Evolutionary conservation across 2,113 vertebrate species (phyloP).

Genomic region (Epinephelus lanceolatus): DNA sequence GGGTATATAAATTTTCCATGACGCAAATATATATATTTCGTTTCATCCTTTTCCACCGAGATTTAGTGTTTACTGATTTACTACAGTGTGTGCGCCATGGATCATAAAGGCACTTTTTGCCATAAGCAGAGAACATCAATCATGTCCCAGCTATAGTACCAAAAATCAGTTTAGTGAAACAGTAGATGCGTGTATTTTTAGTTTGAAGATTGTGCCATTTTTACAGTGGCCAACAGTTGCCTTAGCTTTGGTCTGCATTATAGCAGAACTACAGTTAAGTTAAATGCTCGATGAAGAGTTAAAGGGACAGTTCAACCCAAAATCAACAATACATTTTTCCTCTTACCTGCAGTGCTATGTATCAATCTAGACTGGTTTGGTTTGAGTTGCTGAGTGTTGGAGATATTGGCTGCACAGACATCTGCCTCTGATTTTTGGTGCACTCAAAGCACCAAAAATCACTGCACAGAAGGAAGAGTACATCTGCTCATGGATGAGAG

Average conservation of each 20-base stretch:
- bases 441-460: too few species aligned
- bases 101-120: neutral
- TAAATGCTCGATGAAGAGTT: neutral
- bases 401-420: too few species aligned
- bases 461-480: too few species aligned
- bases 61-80: conserved; percentile 12
- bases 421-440: too few species aligned
- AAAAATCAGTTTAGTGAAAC: neutral
- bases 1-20: neutral
- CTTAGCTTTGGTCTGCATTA: neutral
- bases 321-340: too few species aligned
- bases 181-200: neutral
- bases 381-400: too few species aligned
- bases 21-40: neutral
- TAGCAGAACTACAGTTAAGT: neutral
- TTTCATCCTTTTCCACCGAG: neutral
- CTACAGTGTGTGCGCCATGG: neutral
- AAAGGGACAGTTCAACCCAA: too few species aligned
- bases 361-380: too few species aligned
- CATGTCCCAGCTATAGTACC: neutral
- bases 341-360: too few species aligned
- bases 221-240: neutral
- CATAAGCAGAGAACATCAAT: neutral
- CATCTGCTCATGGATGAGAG: too few species aligned
- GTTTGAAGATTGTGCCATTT: neutral